These are phyloP conservation scores for Cyclophora punctaria DNA, from an alignment of 2,888 invertebrate genomes.

Conservation along the genomic window DNA sequence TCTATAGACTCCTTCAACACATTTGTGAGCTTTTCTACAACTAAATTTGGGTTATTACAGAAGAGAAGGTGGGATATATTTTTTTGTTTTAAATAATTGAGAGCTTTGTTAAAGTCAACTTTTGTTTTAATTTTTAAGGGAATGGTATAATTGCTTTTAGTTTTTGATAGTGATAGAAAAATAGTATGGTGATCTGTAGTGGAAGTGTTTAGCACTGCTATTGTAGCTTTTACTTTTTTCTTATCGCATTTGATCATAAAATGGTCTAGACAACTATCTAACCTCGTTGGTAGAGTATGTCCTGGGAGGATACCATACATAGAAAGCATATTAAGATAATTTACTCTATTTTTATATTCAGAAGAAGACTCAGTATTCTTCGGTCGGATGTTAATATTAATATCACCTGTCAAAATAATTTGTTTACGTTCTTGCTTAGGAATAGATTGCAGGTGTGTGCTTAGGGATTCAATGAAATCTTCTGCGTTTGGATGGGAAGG, in stretches of 20 bases:
- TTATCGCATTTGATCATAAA: background rate
- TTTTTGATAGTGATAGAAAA: background rate
- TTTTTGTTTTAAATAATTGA: background rate
- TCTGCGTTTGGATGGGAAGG: background rate
- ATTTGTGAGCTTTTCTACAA: background rate
- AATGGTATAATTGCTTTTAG: background rate
- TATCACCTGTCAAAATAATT: constrained; percentile 1
- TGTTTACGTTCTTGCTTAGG: background rate
- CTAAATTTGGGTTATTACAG: background rate
- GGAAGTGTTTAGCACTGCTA: background rate
- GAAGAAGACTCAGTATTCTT: background rate
- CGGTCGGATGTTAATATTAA: background rate
- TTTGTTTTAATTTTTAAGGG: background rate
- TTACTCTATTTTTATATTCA: background rate
- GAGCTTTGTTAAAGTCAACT: background rate
- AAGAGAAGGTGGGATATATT: background rate
- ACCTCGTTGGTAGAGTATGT: background rate
- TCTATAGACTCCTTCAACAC: background rate
- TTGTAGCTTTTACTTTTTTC: background rate
- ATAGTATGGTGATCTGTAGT: background rate
- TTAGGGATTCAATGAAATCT: background rate
- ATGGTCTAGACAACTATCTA: background rate
- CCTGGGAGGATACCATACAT: background rate
- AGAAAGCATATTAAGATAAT: background rate
- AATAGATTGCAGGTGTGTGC: background rate